Evolutionary conservation across 2,888 invertebrate species (phyloP), one percentile per base, ranked within the genome.

Genomic region (Hecatera dysodea): DNA sequence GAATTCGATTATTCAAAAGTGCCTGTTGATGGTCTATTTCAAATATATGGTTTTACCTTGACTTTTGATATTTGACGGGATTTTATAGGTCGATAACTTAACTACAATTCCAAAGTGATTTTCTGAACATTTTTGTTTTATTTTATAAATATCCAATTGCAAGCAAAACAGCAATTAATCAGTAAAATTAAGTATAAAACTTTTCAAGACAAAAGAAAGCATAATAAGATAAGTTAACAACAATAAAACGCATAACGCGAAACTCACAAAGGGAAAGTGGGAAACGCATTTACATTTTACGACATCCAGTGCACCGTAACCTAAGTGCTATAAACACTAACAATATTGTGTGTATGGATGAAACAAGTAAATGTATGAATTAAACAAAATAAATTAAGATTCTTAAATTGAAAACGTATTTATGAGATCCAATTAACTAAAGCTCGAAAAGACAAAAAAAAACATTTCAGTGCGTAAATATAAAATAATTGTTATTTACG

Each of bases 251-350:
- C 62, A 78, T 70, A n/a, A n/a, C n/a, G n/a, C 33, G 66, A 66
- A 77, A 33, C 56, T 60, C 36, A 56, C 70, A 53, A 72, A 80
- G 74, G 67, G 84, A 86, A 83, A 82, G 87, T 82, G 77, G 67
- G 57, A 79, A 84, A 78, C 66, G 70, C 56, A 75, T 75, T 70
- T 81, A 67, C 62, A 65, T 77, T 87, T 87, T 87, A 86, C 79
- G 84, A 86, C 81, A 74, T 67, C 75, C 69, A 75, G 69, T 62
- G 66, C 71, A 65, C 56, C 64, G 70, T 83, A 80, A 83, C 72
- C 69, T 74, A 76, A 72, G 27, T 56, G 29, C 59, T 53, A 56
- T 81, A 73, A 81, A 76, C 71, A 66, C 53, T 52, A 62, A 68
- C 57, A 63, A 50, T 64, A 15, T 1, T 22, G 12, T 50, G 15